Percentiles rank a stretch among this genome's conserved stretches.
Evolutionary conservation across 2,113 vertebrate species (phyloP).

Genomic region (Eptesicus fuscus): DNA sequence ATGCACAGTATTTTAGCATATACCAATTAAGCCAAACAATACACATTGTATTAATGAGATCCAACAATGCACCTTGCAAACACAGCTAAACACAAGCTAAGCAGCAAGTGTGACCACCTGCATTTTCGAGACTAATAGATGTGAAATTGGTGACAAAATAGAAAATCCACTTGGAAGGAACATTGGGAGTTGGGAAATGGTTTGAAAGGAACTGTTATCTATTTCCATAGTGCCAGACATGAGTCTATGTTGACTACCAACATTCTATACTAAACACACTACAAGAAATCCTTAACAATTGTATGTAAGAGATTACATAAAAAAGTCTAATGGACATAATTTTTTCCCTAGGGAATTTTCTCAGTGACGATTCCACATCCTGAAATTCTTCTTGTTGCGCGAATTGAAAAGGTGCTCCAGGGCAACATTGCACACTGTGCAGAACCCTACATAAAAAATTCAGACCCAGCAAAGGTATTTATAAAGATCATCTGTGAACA

Average conservation of each 20-base stretch:
- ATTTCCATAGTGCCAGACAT: background rate
- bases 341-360: constrained; percentile 89
- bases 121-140: background rate
- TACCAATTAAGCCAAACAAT: background rate
- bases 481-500: background rate
- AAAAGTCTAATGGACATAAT: constrained; percentile 35
- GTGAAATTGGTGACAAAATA: constrained; percentile 11
- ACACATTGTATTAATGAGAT: background rate
- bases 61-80: background rate
- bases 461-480: constrained; percentile 89
- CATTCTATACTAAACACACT: background rate
- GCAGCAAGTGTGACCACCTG: background rate
- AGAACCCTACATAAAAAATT: constrained; percentile 95
- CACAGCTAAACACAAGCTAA: background rate
- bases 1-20: background rate
- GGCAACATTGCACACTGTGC: constrained; percentile 95
- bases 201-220: background rate
- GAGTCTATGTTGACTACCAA: constrained; percentile 23
- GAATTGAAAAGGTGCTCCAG: constrained; percentile 96
- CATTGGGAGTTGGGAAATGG: background rate
- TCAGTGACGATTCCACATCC: constrained; percentile 93
- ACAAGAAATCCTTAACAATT: background rate
- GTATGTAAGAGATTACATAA: background rate
- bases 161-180: constrained; percentile 5
- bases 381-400: constrained; percentile 94